phyloP scores from a whole-genome alignment of 2,113 vertebrate genomes.

The Tachuris rubrigastra region DNA sequence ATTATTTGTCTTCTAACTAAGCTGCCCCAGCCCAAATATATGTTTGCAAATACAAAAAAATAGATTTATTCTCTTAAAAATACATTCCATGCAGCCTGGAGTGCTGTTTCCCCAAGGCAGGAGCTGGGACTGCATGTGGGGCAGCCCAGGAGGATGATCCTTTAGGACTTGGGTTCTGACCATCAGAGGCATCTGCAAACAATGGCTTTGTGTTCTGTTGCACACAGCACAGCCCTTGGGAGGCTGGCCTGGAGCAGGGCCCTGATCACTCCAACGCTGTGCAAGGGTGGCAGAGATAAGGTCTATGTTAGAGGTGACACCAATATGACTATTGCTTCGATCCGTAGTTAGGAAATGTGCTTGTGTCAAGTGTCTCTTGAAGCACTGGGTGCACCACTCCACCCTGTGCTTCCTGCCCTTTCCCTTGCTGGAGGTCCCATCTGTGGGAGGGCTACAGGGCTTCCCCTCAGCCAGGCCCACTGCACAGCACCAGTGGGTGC shows the following conservation, averaged over 20 bases:
- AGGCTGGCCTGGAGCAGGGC: not conserved
- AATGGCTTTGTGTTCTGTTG: not conserved
- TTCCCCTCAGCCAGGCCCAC: not conserved
- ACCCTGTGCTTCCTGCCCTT: not conserved
- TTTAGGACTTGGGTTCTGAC: not conserved
- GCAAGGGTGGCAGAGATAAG: not conserved
- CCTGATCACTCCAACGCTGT: not conserved
- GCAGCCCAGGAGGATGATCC: not conserved
- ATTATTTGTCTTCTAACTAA: conserved; percentile 50
- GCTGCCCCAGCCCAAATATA: conserved; percentile 64
- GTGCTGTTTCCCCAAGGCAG: conserved; percentile 24
- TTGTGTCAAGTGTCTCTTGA: not conserved
- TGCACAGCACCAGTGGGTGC: not conserved
- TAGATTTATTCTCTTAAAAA: conserved; percentile 81
- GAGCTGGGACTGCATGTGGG: not conserved
- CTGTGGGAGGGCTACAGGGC: not conserved
- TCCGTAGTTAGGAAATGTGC: not conserved
- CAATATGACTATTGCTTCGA: not conserved
- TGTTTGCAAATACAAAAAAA: conserved; percentile 82
- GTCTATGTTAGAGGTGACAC: not conserved
- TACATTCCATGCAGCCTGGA: conserved; percentile 76
- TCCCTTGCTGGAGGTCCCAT: not conserved
- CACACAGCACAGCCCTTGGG: not conserved
- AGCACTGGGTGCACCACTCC: not conserved
- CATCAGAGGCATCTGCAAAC: conserved; percentile 10